Evolutionary conservation across 2,797 vertebrate genomes (phyloP), one percentile per base, ranked within the genome.

Genomic region (Poeciliopsis gracilis): DNA sequence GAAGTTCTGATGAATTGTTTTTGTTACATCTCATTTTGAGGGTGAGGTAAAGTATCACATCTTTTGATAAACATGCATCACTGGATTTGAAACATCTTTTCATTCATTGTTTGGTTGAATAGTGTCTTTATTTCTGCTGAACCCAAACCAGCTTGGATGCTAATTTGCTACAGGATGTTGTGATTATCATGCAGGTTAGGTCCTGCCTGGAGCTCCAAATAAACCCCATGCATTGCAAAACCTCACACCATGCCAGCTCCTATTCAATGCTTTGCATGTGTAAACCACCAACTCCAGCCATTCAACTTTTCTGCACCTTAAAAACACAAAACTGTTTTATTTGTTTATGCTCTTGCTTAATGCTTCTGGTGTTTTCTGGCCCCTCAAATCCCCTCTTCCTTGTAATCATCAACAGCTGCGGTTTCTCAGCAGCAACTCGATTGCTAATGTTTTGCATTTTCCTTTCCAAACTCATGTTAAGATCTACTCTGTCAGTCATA

Each of bases 91-190:
- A 28, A 36, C 15, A 41, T 72, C 9, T 51, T 73, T 30, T 72
- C 46, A 28, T 25, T 45, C 43, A 76, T 25, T 45, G 20, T n/a
- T 0, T 6, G n/a, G 57, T 25, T 66, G 30, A 76, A 72, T 2
- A 8, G 30, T 7, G 43, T 43, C 33, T 63, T 57, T 66, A 36
- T 76, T 38, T 43, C 46, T 43, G 46, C 51, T 63, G 7, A 66
- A 45, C 69, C 72, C 57, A 51, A 77, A 46, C 49, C 69, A 73
- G 47, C 33, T 67, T 55, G 23, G 46, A 73, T 46, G 69, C 25
- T 72, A 25, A n/a, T 15, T 61, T 72, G 36, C 51, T 23, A 4
- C n/a, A 53, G 70, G 1, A 30, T 25, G 61, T 41, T 51, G 20
- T 55, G 59, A 16, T 63, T 63, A 16, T 20, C 30, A 18, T 36